phyloP scores from a whole-genome alignment of 2,797 vertebrate genomes.

The Taeniopygia guttata region DNA sequence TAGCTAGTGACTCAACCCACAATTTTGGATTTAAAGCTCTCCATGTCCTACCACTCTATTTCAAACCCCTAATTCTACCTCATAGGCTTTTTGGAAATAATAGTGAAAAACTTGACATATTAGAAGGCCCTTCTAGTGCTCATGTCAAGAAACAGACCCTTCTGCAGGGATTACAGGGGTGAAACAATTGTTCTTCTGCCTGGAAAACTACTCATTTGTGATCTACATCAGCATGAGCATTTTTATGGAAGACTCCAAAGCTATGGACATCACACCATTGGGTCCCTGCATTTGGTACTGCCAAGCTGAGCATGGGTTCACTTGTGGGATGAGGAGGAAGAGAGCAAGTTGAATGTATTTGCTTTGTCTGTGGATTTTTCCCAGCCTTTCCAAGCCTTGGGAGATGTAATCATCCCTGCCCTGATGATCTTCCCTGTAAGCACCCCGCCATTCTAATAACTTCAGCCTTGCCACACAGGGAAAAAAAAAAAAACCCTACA shows the following conservation, averaged over 20 bases:
- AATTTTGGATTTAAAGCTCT: background rate
- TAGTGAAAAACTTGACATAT: background rate
- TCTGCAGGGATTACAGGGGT: background rate
- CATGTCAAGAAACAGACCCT: background rate
- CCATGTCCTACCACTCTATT: background rate
- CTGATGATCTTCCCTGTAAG: background rate
- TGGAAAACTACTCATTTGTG: background rate
- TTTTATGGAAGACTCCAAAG: background rate
- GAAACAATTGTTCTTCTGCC: background rate
- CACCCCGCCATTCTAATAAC: background rate
- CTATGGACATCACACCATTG: background rate
- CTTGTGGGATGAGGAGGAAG: background rate
- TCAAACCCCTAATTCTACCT: background rate
- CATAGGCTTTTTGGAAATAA: background rate
- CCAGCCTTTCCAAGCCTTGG: background rate
- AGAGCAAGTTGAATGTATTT: fast-evolving
- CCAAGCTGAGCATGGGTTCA: background rate
- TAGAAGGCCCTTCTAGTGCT: background rate
- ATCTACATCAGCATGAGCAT: background rate
- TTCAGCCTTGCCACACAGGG: background rate
- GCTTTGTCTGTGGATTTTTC: background rate
- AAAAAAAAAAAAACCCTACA: fast-evolving
- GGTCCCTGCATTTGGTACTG: background rate
- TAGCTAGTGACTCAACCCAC: constrained; percentile 11
- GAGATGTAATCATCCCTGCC: background rate